These are phyloP conservation scores for Sussaba pulchella DNA, from an alignment of 2,888 invertebrate species.

Conservation along the genomic window DNA sequence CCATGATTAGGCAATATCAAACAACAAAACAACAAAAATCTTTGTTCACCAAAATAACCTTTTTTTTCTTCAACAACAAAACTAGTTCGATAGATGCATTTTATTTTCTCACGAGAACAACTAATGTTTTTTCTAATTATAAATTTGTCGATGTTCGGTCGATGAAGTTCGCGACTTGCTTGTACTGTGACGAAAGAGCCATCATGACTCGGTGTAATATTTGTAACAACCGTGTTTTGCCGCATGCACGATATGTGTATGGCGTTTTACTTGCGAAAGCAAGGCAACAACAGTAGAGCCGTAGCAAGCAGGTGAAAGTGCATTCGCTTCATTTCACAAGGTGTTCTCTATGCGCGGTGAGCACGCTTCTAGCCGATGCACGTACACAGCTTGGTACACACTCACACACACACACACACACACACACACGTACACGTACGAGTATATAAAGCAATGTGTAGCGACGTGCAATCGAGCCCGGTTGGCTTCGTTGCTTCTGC, in stretches of 20 bases:
- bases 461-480: constrained; percentile 35
- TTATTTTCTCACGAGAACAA: too few species aligned
- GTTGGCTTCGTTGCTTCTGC: constrained; percentile 30
- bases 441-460: not conserved
- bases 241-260: constrained; percentile 50
- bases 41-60: too few species aligned
- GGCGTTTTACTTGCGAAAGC: constrained; percentile 72
- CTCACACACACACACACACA: not conserved
- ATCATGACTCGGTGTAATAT: constrained; percentile 36
- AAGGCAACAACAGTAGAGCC: constrained; percentile 13
- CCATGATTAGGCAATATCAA: too few species aligned
- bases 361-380: constrained; percentile 59
- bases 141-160: too few species aligned
- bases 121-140: too few species aligned
- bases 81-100: too few species aligned
- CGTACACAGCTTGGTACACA: not conserved
- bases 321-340: constrained; percentile 79
- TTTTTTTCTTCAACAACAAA: too few species aligned
- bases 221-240: constrained; percentile 47
- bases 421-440: not conserved
- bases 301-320: constrained; percentile 76
- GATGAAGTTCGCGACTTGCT: too few species aligned
- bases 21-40: too few species aligned
- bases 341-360: constrained; percentile 59
- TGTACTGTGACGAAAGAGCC: constrained; percentile 25